These are phyloP conservation scores for Silurus asotus DNA, from an alignment of 2,113 vertebrate genomes.

Conservation along the genomic window DNA sequence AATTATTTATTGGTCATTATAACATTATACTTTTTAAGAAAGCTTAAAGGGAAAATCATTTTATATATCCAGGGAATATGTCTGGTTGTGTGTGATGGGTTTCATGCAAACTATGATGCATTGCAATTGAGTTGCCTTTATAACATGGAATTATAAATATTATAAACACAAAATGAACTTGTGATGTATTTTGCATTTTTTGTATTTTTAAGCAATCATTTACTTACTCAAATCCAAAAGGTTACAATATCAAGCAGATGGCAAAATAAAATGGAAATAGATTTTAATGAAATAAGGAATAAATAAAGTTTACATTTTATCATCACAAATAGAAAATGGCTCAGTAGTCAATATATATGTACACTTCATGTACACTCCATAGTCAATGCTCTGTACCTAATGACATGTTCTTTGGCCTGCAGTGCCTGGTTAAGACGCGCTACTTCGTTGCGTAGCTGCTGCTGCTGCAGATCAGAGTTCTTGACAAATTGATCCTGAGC, in stretches of 20 bases:
- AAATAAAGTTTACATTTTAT: too few species aligned
- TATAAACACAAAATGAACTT: too few species aligned
- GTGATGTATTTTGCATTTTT: too few species aligned
- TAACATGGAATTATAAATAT: too few species aligned
- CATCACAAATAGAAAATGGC: too few species aligned
- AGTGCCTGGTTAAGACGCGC: constrained; percentile 68
- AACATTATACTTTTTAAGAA: background rate
- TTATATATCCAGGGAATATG: background rate
- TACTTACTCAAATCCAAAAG: background rate
- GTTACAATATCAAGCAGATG: background rate
- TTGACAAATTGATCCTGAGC: constrained; percentile 76
- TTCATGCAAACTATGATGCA: background rate
- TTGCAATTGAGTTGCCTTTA: background rate
- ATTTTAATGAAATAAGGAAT: too few species aligned
- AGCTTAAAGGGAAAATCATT: background rate
- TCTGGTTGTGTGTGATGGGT: background rate
- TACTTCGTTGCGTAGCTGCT: constrained; percentile 75
- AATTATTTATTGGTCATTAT: background rate
- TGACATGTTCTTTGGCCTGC: constrained; percentile 71
- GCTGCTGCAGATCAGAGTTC: constrained; percentile 70
- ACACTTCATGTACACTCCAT: too few species aligned
- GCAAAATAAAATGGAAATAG: background rate
- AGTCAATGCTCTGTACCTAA: constrained; percentile 67
- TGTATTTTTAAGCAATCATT: background rate
- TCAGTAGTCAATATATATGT: too few species aligned